Base-by-base conservation (phyloP, 2,113 vertebrate species). In the Tonatia bakeri region DNA sequence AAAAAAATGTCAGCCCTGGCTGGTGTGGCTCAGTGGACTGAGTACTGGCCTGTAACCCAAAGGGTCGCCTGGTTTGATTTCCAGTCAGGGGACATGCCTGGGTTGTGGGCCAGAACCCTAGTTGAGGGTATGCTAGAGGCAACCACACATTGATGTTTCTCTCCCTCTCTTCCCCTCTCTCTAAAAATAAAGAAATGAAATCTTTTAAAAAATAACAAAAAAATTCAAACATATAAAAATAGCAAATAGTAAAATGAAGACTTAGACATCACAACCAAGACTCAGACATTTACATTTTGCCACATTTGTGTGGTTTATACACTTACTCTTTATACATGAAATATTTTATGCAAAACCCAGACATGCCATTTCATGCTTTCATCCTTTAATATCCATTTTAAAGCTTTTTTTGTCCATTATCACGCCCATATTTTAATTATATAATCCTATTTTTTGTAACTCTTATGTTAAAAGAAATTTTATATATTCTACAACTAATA, bases 231-330 rank as follows among this genome's bases (percentile, higher is more conserved):
- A 64, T 16, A 67, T 43, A 64, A 11, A 87, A 93, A 17, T 56
- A 72, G 24, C 82, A 33, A 93, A 61, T 1, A 84, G 54, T 38
- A 59, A 43, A 94, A 94, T 89, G 43, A 64, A 61, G 24, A 76
- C 65, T 77, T 54, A 73, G 24, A 52, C 59, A 75, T 4, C 54
- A 82, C 33, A 84, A 82, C 26, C 11, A 95, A 91, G 61, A 40
- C 24, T 94, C 88, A 86, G 87, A 67, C 59, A 80, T 87, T 69
- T 92, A 83, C 83, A n/a, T 67, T 65, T 36, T 76, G 79, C n/a
- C 40, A 64, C 50, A 75, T n/a, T 89, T 77, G 36, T 76, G 47
- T 72, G 56, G 50, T 56, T 79, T 94, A 94, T 20, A 26, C 4
- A 43, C 72, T 88, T 87, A 80, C 2, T 24, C 50, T 96, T 94